A percentile compares a stretch with the other conserved stretches of the same genome.
Evolutionary conservation across 2,113 vertebrate species (phyloP).

Genomic region (Mesocricetus auratus): DNA sequence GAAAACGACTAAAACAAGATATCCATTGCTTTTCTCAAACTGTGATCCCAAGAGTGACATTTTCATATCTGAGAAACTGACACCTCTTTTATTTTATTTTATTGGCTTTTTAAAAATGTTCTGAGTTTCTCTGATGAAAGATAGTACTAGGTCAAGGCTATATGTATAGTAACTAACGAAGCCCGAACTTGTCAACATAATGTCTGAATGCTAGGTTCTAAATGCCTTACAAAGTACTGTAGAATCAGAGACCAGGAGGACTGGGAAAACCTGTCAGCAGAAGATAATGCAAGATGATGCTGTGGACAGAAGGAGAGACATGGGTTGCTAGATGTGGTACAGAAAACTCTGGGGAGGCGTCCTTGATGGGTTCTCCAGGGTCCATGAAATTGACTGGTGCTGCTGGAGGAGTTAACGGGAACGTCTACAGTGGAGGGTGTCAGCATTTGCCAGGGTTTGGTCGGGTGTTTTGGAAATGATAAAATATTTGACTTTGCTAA

Average conservation of each 20-base stretch:
- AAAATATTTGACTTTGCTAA: neutral
- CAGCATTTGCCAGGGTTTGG: neutral
- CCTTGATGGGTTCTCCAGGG: neutral
- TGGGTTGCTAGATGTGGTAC: neutral
- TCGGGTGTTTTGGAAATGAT: neutral
- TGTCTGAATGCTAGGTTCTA: conserved; percentile 28
- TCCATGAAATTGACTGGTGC: neutral
- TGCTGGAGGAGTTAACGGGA: neutral
- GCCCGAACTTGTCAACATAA: neutral
- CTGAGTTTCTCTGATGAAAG: conserved; percentile 53
- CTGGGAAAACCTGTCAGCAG: neutral
- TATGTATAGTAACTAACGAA: conserved; percentile 36
- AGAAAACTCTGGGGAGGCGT: neutral
- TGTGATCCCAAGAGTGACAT: neutral
- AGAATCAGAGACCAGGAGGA: neutral
- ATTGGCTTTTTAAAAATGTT: conserved; percentile 23
- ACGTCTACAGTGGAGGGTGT: neutral
- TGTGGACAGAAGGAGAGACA: neutral
- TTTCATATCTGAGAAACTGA: conserved; percentile 10
- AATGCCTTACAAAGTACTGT: neutral
- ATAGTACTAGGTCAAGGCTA: neutral
- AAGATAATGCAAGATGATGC: neutral
- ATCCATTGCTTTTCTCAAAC: neutral
- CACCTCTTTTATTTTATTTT: neutral
- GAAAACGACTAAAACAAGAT: neutral